Evolutionary conservation across 2,113 vertebrate species (phyloP), one percentile per base, ranked within the genome.

Genomic region (Meles meles): DNA sequence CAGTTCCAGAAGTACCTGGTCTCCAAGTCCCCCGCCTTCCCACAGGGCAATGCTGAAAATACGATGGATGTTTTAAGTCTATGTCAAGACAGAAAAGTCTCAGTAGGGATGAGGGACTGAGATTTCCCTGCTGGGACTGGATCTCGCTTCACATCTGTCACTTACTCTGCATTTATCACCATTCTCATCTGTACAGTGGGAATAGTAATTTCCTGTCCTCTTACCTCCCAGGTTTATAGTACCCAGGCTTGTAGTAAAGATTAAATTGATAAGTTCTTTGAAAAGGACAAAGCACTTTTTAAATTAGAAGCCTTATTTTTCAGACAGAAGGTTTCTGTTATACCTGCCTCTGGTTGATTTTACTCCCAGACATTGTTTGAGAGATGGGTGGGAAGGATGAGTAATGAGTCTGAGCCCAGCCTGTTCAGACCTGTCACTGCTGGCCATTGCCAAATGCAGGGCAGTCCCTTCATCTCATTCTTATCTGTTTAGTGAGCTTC

Each of bases 231-330:
- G 42, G 71, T 90, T 96, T 93, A 25, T 95, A 88, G 72, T 95
- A 79, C 49, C 49, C 34, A 59, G 37, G 59, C 83, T 95, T 94
- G 29, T 96, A 87, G 77, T 96, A 86, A 93, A 96, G 77, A 92
- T 76, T 86, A 79, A 94, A 44, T 47, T 42, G 80, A 72, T 42
- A 86, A 83, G 37, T 81, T 93, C 49, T 95, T 93, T 88, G n/a
- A 79, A 97, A 95, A 97, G 67, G 31, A 89, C 37, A 57, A 83
- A 91, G 31, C 42, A 29, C 52, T 95, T 97, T 95, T 97, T 44
- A 91, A 86, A 90, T 94, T 84, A 92, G 69, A 85, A 82, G 77
- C 71, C 71, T 77, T 76, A 49, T 72, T 93, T 96, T 94, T 96
- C 65, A 93, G 61, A 72, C 71, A 20, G 25, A 90, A 96, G 49